These are phyloP conservation scores for Caenorhabditis doughertyi DNA, from an alignment of 2,888 invertebrate genomes.

Conservation along the genomic window DNA sequence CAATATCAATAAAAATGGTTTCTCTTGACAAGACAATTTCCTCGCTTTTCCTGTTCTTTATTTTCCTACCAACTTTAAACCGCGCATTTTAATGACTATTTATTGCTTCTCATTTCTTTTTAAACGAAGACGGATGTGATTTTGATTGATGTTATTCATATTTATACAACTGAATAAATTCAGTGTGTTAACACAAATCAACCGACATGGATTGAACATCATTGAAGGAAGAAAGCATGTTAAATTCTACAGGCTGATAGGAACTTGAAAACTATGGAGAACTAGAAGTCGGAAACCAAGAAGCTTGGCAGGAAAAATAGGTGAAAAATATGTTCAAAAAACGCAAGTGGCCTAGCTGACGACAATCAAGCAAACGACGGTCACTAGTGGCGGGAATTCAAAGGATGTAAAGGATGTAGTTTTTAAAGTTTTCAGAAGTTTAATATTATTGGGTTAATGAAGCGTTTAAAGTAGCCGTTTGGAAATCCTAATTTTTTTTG, in stretches of 20 bases:
- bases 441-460: too few species aligned
- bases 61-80: background rate
- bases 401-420: background rate
- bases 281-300: background rate
- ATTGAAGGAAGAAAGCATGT: background rate
- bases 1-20: conserved; percentile 48
- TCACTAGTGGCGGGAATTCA: conserved; percentile 9
- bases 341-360: conserved; percentile 9
- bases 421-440: too few species aligned
- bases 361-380: conserved; percentile 8
- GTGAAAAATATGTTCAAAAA: conserved; percentile 5
- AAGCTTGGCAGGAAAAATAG: background rate
- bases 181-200: conserved; percentile 54
- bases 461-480: too few species aligned
- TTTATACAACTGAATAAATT: conserved; percentile 49
- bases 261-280: too few species aligned
- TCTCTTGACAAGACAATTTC: conserved; percentile 27
- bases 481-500: too few species aligned
- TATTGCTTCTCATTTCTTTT: conserved; percentile 16
- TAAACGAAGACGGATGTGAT: conserved; percentile 58
- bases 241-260: too few species aligned
- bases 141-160: conserved; percentile 47
- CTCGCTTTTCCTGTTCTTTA: background rate
- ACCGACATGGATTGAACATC: too few species aligned
- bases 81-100: conserved; percentile 23